Evolutionary conservation across 2,797 vertebrate species (phyloP).

Genomic region (Rhinogobio ventralis): DNA sequence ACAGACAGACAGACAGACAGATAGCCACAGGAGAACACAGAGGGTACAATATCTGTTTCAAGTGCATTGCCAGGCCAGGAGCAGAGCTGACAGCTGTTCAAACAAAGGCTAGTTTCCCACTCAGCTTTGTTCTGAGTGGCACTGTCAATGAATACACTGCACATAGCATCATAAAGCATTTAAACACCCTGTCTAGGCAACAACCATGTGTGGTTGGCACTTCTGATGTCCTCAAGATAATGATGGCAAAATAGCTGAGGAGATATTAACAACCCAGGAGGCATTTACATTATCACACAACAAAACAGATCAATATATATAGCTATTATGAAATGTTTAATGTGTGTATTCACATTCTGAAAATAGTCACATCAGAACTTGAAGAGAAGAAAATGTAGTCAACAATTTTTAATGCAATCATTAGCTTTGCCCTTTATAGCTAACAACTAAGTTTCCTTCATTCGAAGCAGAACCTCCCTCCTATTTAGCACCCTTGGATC

Average conservation of each 20-base stretch:
- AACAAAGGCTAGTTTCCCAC: constrained; percentile 79
- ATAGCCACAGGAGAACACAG: constrained; percentile 20
- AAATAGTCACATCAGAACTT: background rate
- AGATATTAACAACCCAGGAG: constrained; percentile 5
- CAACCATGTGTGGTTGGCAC: constrained; percentile 42
- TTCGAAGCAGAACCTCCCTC: constrained; percentile 24
- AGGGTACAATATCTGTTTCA: constrained; percentile 72
- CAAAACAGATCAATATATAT: constrained; percentile 6
- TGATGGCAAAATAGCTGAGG: background rate
- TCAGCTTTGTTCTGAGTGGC: constrained; percentile 71
- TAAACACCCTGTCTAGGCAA: constrained; percentile 59
- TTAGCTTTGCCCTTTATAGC: background rate
- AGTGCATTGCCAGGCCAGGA: constrained; percentile 61
- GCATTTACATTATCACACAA: background rate
- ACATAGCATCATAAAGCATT: constrained; percentile 70
- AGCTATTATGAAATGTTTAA: background rate
- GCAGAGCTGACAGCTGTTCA: constrained; percentile 80
- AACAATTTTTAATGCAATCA: background rate
- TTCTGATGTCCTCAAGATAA: constrained; percentile 28
- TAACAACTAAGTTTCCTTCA: constrained; percentile 14
- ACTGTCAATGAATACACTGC: constrained; percentile 63
- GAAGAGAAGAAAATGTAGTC: background rate
- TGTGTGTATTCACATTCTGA: background rate
- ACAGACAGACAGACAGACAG: background rate
- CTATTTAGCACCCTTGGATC: constrained; percentile 68